A percentile compares a stretch with the other conserved stretches of the same genome.
These are phyloP conservation scores for Pyrocephalus nanus DNA, from an alignment of 2,797 vertebrate species.

Conservation along the genomic window DNA sequence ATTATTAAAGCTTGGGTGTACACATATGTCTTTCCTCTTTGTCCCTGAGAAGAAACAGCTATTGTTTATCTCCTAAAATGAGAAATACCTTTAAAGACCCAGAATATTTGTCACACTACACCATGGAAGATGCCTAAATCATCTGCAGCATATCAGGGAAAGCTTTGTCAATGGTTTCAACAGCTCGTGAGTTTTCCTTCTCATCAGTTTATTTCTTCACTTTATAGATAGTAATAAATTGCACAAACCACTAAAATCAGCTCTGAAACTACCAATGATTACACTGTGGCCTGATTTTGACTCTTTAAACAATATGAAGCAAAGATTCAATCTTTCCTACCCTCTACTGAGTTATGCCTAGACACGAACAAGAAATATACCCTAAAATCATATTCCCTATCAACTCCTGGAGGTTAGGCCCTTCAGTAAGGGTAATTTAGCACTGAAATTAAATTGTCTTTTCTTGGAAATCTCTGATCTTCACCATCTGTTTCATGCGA, in stretches of 20 bases:
- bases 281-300: background rate
- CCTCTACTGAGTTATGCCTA: background rate
- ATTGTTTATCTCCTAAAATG: background rate
- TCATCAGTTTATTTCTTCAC: background rate
- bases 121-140: background rate
- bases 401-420: background rate
- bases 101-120: background rate
- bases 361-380: background rate
- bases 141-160: background rate
- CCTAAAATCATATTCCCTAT: background rate
- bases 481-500: conserved; percentile 40
- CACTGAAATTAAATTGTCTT: conserved; percentile 36
- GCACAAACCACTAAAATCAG: background rate
- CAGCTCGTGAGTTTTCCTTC: background rate
- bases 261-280: background rate
- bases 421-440: conserved; percentile 37
- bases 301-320: background rate
- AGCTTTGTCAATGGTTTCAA: background rate
- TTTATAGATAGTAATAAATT: background rate
- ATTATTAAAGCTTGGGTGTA: background rate
- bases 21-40: background rate
- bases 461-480: conserved; percentile 56
- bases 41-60: background rate
- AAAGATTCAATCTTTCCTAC: background rate
- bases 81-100: background rate